phyloP scores from a whole-genome alignment of 2,797 vertebrate genomes.

The Aulostomus chinensis region DNA sequence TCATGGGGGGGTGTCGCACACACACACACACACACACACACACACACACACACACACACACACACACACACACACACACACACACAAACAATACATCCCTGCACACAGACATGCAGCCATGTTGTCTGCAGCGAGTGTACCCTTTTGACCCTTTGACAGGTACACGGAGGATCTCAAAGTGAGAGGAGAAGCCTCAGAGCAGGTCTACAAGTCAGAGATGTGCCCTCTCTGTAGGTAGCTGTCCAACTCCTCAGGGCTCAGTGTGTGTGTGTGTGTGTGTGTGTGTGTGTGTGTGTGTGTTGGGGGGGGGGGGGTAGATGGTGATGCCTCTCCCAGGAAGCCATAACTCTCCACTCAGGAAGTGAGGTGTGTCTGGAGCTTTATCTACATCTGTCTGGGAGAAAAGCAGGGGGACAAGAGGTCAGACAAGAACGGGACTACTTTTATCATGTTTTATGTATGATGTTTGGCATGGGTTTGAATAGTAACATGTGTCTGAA shows the following conservation, averaged over 20 bases:
- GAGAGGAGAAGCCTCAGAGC: slow-evolving; percentile 74
- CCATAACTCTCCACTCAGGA: slow-evolving; percentile 79
- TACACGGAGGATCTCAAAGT: slow-evolving; percentile 76
- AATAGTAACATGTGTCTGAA: slow-evolving; percentile 79
- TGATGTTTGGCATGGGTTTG: slow-evolving; percentile 71
- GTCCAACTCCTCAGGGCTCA: slow-evolving; percentile 74
- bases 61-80: slow-evolving; percentile 9
- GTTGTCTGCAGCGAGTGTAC: slow-evolving; percentile 63
- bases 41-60: slow-evolving; percentile 52
- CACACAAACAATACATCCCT: slow-evolving; percentile 43
- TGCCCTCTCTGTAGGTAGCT: slow-evolving; percentile 80
- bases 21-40: slow-evolving; percentile 22
- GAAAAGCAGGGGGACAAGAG: slow-evolving; percentile 72
- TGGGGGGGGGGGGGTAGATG: slow-evolving; percentile 53
- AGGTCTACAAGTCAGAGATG: slow-evolving; percentile 77
- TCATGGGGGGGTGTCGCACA: slow-evolving; percentile 59
- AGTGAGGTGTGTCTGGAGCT: slow-evolving; percentile 77
- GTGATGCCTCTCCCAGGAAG: slow-evolving; percentile 77
- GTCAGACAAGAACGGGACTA: slow-evolving; percentile 75
- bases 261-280: too few species aligned
- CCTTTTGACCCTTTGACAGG: slow-evolving; percentile 82
- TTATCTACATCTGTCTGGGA: slow-evolving; percentile 75
- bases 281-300: too few species aligned
- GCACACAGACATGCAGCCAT: slow-evolving; percentile 50
- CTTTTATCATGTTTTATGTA: slow-evolving; percentile 80